A percentile compares a stretch with the other conserved stretches of the same genome.
Evolutionary conservation across 2,797 vertebrate species (phyloP).

Genomic region (Protonibea diacanthus): DNA sequence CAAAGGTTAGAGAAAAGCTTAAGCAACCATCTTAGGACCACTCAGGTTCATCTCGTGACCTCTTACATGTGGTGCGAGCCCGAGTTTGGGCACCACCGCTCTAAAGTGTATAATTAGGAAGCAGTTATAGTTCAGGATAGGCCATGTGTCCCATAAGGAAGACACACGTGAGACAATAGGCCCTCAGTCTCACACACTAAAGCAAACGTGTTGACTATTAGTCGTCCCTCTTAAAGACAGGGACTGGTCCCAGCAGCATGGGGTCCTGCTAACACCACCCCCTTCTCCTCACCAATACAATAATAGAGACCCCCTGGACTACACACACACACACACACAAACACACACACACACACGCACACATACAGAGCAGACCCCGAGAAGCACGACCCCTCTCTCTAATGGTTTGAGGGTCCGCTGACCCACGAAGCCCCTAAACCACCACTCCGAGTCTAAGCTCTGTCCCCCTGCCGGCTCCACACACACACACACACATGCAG

Average conservation of each 20-base stretch:
- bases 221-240: slow-evolving; percentile 64
- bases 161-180: slow-evolving; percentile 66
- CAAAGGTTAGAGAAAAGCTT: not conserved
- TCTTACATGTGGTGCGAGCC: not conserved
- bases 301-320: slow-evolving; percentile 67
- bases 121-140: slow-evolving; percentile 31
- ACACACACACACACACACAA: slow-evolving; percentile 35
- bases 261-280: slow-evolving; percentile 58
- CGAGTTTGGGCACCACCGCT: not conserved
- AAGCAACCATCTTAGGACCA: not conserved
- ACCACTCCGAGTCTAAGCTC: slow-evolving; percentile 55
- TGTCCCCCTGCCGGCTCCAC: slow-evolving; percentile 34
- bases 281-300: slow-evolving; percentile 52
- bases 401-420: slow-evolving; percentile 68
- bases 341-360: slow-evolving; percentile 26
- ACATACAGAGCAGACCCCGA: slow-evolving; percentile 46
- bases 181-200: slow-evolving; percentile 55
- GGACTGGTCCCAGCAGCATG: slow-evolving; percentile 74
- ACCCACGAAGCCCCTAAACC: slow-evolving; percentile 74
- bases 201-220: slow-evolving; percentile 71
- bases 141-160: slow-evolving; percentile 35
- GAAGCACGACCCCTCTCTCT: slow-evolving; percentile 63
- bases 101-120: slow-evolving; percentile 1
- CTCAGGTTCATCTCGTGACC: not conserved
- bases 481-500: slow-evolving; percentile 3